Conservation (phyloP, 2,888 invertebrate genomes). For the Melanostoma mellinum region DNA sequence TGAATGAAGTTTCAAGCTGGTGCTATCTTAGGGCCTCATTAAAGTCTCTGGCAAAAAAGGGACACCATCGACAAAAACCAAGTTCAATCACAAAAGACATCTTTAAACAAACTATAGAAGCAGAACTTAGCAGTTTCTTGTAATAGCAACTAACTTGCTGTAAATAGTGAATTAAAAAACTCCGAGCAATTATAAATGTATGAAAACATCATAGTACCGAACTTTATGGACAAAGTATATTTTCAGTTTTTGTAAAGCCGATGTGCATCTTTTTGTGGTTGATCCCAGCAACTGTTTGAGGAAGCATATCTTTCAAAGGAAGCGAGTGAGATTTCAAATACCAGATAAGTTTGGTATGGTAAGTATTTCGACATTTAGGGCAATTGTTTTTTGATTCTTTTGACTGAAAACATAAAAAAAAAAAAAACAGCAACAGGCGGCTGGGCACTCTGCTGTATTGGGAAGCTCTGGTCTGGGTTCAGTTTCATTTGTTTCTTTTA, state of each 20-base stretch:
- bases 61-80: conserved; percentile 22
- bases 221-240: conserved; percentile 21
- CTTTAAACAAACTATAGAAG: conserved; percentile 5
- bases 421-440: conserved; percentile 34
- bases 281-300: conserved; percentile 9
- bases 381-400: conserved; percentile 65
- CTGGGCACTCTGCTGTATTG: neutral
- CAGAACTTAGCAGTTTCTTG: conserved; percentile 25
- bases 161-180: conserved; percentile 16
- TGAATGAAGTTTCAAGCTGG: conserved; percentile 25
- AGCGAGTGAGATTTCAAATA: conserved; percentile 35
- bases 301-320: conserved; percentile 12
- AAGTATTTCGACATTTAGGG: conserved; percentile 58
- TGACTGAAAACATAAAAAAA: conserved; percentile 39
- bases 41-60: conserved; percentile 34
- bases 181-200: conserved; percentile 62
- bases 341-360: conserved; percentile 38
- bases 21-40: conserved; percentile 55
- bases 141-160: conserved; percentile 18
- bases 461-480: conserved; percentile 39
- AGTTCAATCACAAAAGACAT: conserved; percentile 41
- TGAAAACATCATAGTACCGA: conserved; percentile 27
- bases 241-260: neutral
- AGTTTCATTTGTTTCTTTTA: conserved; percentile 40
- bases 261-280: conserved; percentile 36